These are phyloP conservation scores for Drosophila greeni DNA, from an alignment of 2,888 invertebrate genomes.

Conservation along the genomic window DNA sequence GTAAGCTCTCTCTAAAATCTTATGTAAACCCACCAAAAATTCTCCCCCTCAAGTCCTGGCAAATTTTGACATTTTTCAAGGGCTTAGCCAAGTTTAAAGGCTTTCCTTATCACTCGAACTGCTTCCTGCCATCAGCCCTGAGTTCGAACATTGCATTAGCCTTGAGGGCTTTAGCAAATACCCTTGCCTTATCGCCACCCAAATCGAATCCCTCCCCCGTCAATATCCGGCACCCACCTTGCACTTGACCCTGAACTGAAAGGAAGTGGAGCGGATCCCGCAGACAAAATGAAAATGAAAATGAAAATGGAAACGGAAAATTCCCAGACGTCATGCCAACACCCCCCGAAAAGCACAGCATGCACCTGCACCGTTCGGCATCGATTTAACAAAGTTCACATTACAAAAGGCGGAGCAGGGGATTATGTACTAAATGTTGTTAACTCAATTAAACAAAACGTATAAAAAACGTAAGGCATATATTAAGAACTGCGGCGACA, in stretches of 20 bases:
- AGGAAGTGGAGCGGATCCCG: conserved; percentile 7
- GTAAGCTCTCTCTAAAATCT: neutral
- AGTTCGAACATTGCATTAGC: conserved; percentile 21
- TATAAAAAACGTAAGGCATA: conserved; percentile 37
- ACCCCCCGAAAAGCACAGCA: conserved; percentile 44
- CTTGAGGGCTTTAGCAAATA: conserved; percentile 15
- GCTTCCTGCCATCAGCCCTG: conserved; percentile 20
- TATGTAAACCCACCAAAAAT: neutral
- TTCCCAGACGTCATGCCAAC: conserved; percentile 63
- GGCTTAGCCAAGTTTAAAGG: conserved; percentile 4
- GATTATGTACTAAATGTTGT: conserved; percentile 17
- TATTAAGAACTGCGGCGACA: conserved; percentile 30
- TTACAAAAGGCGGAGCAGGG: conserved; percentile 8
- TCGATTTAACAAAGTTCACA: conserved; percentile 44
- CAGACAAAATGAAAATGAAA: conserved; percentile 6
- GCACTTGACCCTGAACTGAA: conserved; percentile 30
- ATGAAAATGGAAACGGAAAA: conserved; percentile 61
- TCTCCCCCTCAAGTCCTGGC: neutral
- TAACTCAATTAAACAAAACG: conserved; percentile 47
- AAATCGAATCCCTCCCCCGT: conserved; percentile 18
- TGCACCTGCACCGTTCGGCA: conserved; percentile 37
- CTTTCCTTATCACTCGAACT: conserved; percentile 15
- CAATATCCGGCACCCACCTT: conserved; percentile 29
- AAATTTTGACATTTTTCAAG: conserved; percentile 9
- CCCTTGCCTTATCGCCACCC: conserved; percentile 1